Conservation (phyloP, 2,888 invertebrate genomes). For the Microctonus hyperodae region DNA sequence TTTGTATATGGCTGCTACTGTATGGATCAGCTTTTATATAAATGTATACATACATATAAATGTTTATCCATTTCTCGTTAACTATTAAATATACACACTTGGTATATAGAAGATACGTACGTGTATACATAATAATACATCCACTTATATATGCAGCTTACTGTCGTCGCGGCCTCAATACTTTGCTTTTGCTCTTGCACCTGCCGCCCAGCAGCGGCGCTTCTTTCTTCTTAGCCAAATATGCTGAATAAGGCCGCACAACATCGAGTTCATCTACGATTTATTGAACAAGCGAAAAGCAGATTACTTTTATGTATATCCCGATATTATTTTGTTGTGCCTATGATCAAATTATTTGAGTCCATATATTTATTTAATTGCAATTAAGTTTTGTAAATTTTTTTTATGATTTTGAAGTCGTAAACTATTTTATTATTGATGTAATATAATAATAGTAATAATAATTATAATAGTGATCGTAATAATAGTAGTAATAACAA, state of each 20-base stretch:
- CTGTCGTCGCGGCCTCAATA: slow-evolving; percentile 29
- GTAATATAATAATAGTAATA: too few relatives aligned
- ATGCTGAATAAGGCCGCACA: slow-evolving; percentile 43
- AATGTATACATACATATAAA: background rate
- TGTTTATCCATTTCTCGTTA: background rate
- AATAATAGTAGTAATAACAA: too few relatives aligned
- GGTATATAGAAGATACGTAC: slow-evolving; percentile 13
- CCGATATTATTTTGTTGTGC: background rate
- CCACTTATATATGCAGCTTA: background rate
- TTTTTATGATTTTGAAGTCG: too few relatives aligned
- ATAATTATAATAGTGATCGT: too few relatives aligned
- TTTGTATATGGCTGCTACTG: slow-evolving; percentile 13
- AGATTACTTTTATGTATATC: background rate
- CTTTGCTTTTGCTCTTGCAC: slow-evolving; percentile 33
- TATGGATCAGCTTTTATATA: background rate
- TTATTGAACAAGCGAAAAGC: slow-evolving; percentile 10
- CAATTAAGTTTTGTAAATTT: too few relatives aligned
- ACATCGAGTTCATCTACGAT: slow-evolving; percentile 38
- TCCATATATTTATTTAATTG: too few relatives aligned
- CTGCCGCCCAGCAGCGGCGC: slow-evolving; percentile 29
- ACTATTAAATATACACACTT: slow-evolving; percentile 1
- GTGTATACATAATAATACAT: slow-evolving; percentile 9
- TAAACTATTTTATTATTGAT: too few relatives aligned
- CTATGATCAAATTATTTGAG: too few relatives aligned
- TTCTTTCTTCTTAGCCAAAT: slow-evolving; percentile 39